phyloP scores from a whole-genome alignment of 2,113 vertebrate genomes.

The Arothron firmamentum region DNA sequence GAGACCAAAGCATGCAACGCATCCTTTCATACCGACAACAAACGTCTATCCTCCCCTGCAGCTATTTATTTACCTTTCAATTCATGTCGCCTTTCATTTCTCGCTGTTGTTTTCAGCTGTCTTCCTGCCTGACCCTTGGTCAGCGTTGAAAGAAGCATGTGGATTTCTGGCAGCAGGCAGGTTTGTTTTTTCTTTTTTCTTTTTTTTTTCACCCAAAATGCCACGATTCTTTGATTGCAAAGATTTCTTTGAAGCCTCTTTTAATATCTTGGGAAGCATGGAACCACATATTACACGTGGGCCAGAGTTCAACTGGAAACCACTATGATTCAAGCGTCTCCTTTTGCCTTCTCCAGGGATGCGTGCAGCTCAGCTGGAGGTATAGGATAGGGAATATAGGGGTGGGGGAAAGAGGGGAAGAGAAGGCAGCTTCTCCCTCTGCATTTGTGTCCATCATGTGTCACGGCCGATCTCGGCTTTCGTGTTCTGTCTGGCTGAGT shows the following conservation, averaged over 20 bases:
- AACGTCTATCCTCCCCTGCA: slow-evolving; percentile 63
- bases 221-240: slow-evolving; percentile 30
- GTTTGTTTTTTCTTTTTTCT: slow-evolving; percentile 12
- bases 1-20: slow-evolving; percentile 46
- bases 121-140: slow-evolving; percentile 49
- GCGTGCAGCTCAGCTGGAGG: slow-evolving; percentile 20
- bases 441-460: slow-evolving; percentile 74
- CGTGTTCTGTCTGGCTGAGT: slow-evolving; percentile 75
- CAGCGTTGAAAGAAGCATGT: slow-evolving; percentile 58
- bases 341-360: slow-evolving; percentile 14
- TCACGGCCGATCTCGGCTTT: slow-evolving; percentile 71
- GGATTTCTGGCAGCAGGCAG: slow-evolving; percentile 54
- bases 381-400: slow-evolving; percentile 38
- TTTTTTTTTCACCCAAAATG: slow-evolving; percentile 22
- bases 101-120: slow-evolving; percentile 63
- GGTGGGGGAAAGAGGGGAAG: slow-evolving; percentile 6
- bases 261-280: slow-evolving; percentile 41
- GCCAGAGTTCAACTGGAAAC: slow-evolving; percentile 42
- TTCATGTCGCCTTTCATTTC: slow-evolving; percentile 69
- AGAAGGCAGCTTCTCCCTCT: slow-evolving; percentile 45
- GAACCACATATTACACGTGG: slow-evolving; percentile 34
- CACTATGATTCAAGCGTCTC: slow-evolving; percentile 20
- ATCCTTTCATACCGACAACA: slow-evolving; percentile 61
- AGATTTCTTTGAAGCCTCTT: slow-evolving; percentile 42
- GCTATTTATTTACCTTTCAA: slow-evolving; percentile 69